These are phyloP conservation scores for Dasypus novemcinctus DNA, from an alignment of 2,113 vertebrate genomes.

Conservation along the genomic window DNA sequence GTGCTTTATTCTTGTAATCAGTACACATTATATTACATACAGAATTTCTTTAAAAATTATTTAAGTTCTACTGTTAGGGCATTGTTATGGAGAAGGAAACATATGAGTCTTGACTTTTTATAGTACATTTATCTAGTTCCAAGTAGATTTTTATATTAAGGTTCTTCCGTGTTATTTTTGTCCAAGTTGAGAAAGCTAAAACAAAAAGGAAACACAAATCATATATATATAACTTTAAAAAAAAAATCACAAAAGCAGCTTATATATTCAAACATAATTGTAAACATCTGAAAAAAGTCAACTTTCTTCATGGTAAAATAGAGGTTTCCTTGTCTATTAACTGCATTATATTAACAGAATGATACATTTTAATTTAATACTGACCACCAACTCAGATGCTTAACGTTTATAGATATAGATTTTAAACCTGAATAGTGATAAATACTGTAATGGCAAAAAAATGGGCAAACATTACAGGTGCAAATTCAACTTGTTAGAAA, in stretches of 20 bases:
- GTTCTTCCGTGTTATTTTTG: slow-evolving; percentile 87
- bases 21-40: slow-evolving; percentile 82
- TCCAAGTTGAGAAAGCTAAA: slow-evolving; percentile 94
- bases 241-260: not conserved
- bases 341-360: not conserved
- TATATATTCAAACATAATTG: not conserved
- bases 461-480: not conserved
- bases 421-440: not conserved
- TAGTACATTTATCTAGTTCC: slow-evolving; percentile 62
- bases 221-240: slow-evolving; percentile 13
- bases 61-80: slow-evolving; percentile 74
- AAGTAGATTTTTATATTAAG: slow-evolving; percentile 48
- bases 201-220: slow-evolving; percentile 19
- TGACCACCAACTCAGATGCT: not conserved
- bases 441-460: not conserved
- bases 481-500: too few species aligned
- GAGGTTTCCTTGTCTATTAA: slow-evolving; percentile 3
- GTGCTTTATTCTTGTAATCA: slow-evolving; percentile 82
- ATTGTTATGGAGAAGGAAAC: slow-evolving; percentile 66
- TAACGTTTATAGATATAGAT: not conserved
- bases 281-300: not conserved
- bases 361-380: not conserved
- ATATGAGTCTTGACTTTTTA: slow-evolving; percentile 70
- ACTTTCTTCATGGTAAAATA: not conserved
- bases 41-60: slow-evolving; percentile 82